These are phyloP conservation scores for Noctua pronuba DNA, from an alignment of 2,888 invertebrate species.

Conservation along the genomic window DNA sequence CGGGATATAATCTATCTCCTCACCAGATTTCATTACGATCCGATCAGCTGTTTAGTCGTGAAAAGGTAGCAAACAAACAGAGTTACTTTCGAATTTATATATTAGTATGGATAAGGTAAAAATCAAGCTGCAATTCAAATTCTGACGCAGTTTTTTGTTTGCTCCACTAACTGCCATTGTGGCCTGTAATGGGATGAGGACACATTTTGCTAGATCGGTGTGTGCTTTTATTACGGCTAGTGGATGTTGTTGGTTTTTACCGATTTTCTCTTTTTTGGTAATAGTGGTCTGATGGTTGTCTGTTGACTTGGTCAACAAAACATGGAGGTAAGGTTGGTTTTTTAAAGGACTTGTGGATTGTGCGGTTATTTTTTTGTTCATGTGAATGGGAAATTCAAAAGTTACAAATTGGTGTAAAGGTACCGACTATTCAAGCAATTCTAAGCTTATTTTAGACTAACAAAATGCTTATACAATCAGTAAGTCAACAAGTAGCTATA, in stretches of 20 bases:
- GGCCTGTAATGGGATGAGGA: constrained; percentile 43
- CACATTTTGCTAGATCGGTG: constrained; percentile 60
- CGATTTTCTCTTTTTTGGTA: constrained; percentile 13
- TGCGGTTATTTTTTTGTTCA: background rate
- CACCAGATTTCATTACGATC: too few species aligned
- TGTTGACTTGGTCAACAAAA: constrained; percentile 7
- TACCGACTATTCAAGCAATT: background rate
- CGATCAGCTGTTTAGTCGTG: too few species aligned
- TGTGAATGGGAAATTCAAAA: background rate
- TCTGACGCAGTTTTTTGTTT: constrained; percentile 74
- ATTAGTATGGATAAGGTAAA: too few species aligned
- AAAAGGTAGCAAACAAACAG: too few species aligned
- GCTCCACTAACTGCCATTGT: constrained; percentile 64
- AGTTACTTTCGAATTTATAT: too few species aligned
- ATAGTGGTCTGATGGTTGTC: background rate
- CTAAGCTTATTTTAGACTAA: background rate
- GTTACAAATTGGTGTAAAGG: background rate
- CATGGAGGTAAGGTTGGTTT: background rate
- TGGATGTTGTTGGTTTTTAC: constrained; percentile 12
- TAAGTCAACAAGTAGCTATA: too few species aligned
- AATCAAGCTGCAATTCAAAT: constrained; percentile 77
- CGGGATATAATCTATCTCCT: too few species aligned
- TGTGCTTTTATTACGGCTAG: constrained; percentile 48
- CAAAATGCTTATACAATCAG: too few species aligned
- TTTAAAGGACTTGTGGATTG: background rate